These are phyloP conservation scores for Catocala sponsa DNA, from an alignment of 2,888 invertebrate genomes.

Conservation along the genomic window DNA sequence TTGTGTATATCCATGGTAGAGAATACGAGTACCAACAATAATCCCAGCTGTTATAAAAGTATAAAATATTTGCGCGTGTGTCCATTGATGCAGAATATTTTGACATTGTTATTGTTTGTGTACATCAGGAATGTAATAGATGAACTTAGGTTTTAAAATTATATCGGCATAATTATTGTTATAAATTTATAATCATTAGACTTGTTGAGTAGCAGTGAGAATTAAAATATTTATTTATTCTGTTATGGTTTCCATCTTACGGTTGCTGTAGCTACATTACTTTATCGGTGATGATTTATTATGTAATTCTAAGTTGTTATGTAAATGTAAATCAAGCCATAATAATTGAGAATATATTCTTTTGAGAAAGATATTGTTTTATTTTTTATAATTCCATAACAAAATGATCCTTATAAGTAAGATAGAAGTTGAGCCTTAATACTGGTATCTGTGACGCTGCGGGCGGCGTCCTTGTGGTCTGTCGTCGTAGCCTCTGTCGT, in stretches of 20 bases:
- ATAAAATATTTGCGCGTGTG: slow-evolving; percentile 52
- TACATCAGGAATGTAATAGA: slow-evolving; percentile 67
- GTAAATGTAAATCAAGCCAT: slow-evolving; percentile 87
- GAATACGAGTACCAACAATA: slow-evolving; percentile 45
- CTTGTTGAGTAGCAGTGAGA: slow-evolving; percentile 86
- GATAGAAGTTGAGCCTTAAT: slow-evolving; percentile 21
- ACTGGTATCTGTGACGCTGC: slow-evolving; percentile 56
- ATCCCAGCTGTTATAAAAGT: slow-evolving; percentile 39
- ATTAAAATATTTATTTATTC: slow-evolving; percentile 84
- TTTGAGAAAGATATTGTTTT: slow-evolving; percentile 73
- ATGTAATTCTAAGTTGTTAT: slow-evolving; percentile 87
- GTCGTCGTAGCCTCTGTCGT: slow-evolving; percentile 46
- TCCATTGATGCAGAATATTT: slow-evolving; percentile 59
- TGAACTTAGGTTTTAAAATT: slow-evolving; percentile 72
- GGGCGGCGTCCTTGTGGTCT: slow-evolving; percentile 47
- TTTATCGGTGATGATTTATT: slow-evolving; percentile 86
- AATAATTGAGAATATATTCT: slow-evolving; percentile 88
- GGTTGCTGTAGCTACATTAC: slow-evolving; percentile 84
- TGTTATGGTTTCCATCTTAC: slow-evolving; percentile 78
- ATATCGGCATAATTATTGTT: slow-evolving; percentile 86
- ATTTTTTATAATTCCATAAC: slow-evolving; percentile 33
- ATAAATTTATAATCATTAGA: slow-evolving; percentile 82
- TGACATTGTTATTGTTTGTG: slow-evolving; percentile 74
- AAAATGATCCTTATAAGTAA: neutral
- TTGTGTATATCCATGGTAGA: slow-evolving; percentile 42